Conservation (phyloP, 2,888 invertebrate genomes). For the Agrochola litura region DNA sequence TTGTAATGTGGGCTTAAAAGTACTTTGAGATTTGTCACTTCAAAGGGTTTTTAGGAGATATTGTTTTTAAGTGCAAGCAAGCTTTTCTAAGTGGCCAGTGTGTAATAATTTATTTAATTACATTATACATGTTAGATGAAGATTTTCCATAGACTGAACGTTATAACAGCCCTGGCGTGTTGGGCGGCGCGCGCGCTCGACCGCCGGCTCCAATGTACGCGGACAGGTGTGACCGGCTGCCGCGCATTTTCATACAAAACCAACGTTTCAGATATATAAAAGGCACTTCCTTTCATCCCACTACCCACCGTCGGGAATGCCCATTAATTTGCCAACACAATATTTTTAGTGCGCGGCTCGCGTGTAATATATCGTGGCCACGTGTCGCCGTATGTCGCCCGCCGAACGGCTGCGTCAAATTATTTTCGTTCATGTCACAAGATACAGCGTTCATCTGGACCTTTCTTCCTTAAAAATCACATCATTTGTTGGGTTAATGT, state of each 20-base stretch:
- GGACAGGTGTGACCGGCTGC: constrained; percentile 90
- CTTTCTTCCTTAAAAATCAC: constrained; percentile 89
- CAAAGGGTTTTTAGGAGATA: neutral
- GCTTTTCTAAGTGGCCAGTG: neutral
- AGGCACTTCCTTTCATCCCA: constrained; percentile 91
- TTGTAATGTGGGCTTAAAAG: neutral
- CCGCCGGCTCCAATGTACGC: constrained; percentile 78
- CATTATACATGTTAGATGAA: neutral
- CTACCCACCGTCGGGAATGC: constrained; percentile 90
- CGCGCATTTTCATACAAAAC: constrained; percentile 89
- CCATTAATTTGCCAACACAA: constrained; percentile 91
- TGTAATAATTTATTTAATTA: neutral
- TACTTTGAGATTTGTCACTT: neutral
- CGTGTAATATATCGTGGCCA: constrained; percentile 90
- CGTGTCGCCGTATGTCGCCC: constrained; percentile 90
- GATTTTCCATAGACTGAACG: neutral
- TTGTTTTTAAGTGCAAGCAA: neutral
- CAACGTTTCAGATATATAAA: constrained; percentile 90
- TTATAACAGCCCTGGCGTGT: constrained; percentile 71
- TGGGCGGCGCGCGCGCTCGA: constrained; percentile 65
- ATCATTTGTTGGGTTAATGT: constrained; percentile 84
- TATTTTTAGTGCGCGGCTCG: constrained; percentile 90
- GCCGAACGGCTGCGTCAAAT: constrained; percentile 90
- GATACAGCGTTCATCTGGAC: constrained; percentile 90
- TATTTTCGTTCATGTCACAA: constrained; percentile 91